A percentile compares a stretch with the other conserved stretches of the same genome.
phyloP scores from a whole-genome alignment of 23 tunicate genomes.

The Aplidium turbinatum region DNA sequence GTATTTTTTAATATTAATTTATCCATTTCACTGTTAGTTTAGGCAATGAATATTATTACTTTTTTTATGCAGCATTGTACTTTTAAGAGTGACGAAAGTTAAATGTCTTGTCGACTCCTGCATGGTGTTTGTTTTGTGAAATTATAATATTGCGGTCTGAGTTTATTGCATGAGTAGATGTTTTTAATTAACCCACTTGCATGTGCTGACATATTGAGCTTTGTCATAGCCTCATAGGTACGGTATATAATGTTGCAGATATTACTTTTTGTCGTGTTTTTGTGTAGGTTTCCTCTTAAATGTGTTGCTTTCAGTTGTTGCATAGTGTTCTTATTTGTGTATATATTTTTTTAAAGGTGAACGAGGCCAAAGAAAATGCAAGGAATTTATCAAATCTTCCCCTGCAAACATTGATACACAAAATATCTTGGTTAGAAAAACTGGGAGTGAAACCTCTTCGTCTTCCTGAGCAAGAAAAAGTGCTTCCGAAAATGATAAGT shows the following conservation, averaged over 20 bases:
- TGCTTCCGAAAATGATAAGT: neutral
- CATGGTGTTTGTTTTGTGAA: neutral
- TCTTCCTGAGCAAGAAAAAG: neutral
- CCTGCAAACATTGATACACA: neutral
- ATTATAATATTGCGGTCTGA: neutral
- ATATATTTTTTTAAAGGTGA: slow-evolving; percentile 11
- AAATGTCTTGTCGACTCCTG: neutral
- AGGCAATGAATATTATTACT: too few relatives aligned
- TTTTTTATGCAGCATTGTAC: too few relatives aligned
- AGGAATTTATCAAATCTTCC: slow-evolving; percentile 7
- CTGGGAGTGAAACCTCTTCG: slow-evolving; percentile 8
- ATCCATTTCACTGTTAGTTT: too few relatives aligned
- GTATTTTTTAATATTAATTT: too few relatives aligned
- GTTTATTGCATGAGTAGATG: neutral
- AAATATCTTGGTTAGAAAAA: slow-evolving; percentile 10
- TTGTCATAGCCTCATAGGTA: neutral
- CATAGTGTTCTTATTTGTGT: too few relatives aligned
- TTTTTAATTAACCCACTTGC: neutral
- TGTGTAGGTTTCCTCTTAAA: neutral
- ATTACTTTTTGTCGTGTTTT: neutral
- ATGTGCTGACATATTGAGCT: neutral
- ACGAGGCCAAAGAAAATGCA: slow-evolving; percentile 14
- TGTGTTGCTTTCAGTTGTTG: too few relatives aligned
- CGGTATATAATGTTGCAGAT: neutral
- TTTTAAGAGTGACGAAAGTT: too few relatives aligned